Base-by-base conservation (phyloP, 1,140 invertebrate genomes). In the Colletes latitarsis region DNA sequence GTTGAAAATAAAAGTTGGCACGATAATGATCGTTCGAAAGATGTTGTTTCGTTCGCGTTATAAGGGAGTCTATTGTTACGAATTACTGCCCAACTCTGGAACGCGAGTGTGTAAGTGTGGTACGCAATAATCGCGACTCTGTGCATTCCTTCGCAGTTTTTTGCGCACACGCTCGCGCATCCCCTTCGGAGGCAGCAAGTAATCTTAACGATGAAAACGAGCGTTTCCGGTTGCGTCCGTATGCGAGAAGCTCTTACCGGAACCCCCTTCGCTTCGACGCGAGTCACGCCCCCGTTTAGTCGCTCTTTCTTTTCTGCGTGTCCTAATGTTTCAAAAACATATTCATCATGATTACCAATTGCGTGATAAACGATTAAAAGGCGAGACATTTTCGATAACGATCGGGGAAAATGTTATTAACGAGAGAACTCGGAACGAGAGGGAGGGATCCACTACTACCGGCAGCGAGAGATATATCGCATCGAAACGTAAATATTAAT, bases 301-400 rank as follows among this genome's bases (percentile, higher is more conserved):
- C 68, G 46, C 12, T 52, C 21, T 60, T 46, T 66, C 12, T 30
- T 62, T 8, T 53, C 49, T 55, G 67, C 58, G 43, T 46, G 69
- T 14, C 70, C 77, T 74, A 55, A 80, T 67, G 43, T 74, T 75
- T 60, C 21, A 74, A 67, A 80, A 80, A 74, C 69, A 73, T 21
- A 71, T 73, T 64, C 52, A 79, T 69, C 30, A 73, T 53, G 58
- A 39, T 73, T 55, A 79, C 52, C 57, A 72, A 52, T 60, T 71
- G 46, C 49, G 49, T 49, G 49, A 49, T 10, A 49, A 41, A 67
- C 64, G 64, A 67, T 49, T n/a, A 46, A 67, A 66, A 43, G 19
- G n/a, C 39, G 39, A 49, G 30, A 39, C 30, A 14, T 62, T 62
- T 30, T 17, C 10, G 30, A 39, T 41, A 14, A 6, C 30, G 12